phyloP scores from a whole-genome alignment of 2,113 vertebrate genomes.

The Mirounga angustirostris region DNA sequence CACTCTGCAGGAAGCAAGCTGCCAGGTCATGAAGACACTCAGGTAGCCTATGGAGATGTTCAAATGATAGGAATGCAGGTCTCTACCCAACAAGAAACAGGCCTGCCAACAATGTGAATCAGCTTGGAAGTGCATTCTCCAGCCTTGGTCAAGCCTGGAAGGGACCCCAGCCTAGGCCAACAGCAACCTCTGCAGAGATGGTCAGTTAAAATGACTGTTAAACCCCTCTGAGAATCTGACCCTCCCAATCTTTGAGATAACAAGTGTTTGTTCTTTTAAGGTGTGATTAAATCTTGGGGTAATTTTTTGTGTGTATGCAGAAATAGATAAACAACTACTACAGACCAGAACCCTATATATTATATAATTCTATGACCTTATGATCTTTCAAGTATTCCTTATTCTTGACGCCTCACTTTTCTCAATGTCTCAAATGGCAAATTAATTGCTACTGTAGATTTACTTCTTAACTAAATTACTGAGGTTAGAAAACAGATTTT shows the following conservation, averaged over 20 bases:
- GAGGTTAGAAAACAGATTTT: constrained; percentile 51
- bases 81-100: not conserved
- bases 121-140: not conserved
- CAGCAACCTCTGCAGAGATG: not conserved
- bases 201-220: not conserved
- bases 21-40: not conserved
- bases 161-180: not conserved
- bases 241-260: not conserved
- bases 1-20: not conserved
- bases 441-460: not conserved
- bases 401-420: not conserved
- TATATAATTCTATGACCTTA: not conserved
- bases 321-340: not conserved
- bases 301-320: not conserved
- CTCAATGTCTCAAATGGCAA: not conserved
- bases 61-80: not conserved
- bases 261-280: not conserved
- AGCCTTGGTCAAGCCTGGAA: not conserved
- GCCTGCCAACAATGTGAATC: not conserved
- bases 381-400: not conserved
- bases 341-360: not conserved
- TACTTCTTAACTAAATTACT: constrained; percentile 41
- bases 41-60: not conserved
- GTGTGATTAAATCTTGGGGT: not conserved
- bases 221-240: not conserved